Base-by-base conservation (phyloP, 2,113 vertebrate species). In the Cephalopholis sonnerati region DNA sequence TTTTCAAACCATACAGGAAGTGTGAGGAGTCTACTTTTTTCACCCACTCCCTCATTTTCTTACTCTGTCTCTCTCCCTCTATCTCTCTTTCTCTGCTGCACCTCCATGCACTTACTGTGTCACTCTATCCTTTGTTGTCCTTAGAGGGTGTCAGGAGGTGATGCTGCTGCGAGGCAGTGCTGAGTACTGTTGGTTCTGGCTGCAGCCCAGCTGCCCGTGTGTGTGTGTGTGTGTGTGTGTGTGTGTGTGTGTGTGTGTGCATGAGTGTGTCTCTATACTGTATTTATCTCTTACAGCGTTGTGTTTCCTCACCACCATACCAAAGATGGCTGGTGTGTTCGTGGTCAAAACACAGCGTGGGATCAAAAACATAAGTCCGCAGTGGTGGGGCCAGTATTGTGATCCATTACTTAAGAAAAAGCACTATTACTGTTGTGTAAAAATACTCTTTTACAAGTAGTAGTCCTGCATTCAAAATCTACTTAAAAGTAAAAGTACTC, bases 141-240 rank as follows among this genome's bases (percentile, higher is more conserved):
- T 87, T 48, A 29, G 66, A 80, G 62, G 50, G 74, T 66, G 89
- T 86, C 84, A 81, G 77, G 72, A 87, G 89, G 86, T 89, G 91
- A 89, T 85, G 90, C 74, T 89, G 90, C 82, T 81, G 80, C 20
- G 79, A 93, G 80, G 70, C 83, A 82, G 78, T 80, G 77, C 71
- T 67, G 78, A 90, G 81, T 73, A 50, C 74, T 93, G 88, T 91
- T 92, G 79, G 69, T 90, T 82, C 86, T 92, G 88, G 92, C 83
- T 64, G 55, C 57, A 25, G 58, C 20, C 90, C 90, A 92, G 79
- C 75, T 91, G 88, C 15, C 8, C 65, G 39, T 68, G 54, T 82
- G 85, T 69, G 77, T 68, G 24, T 46, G 41, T 55, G 16, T 77
- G 63, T 59, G 24, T 25, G 41, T 58, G 65, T 74, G 76, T 77